Conservation (phyloP, 2,888 invertebrate species). For the Dasypolia templi region DNA sequence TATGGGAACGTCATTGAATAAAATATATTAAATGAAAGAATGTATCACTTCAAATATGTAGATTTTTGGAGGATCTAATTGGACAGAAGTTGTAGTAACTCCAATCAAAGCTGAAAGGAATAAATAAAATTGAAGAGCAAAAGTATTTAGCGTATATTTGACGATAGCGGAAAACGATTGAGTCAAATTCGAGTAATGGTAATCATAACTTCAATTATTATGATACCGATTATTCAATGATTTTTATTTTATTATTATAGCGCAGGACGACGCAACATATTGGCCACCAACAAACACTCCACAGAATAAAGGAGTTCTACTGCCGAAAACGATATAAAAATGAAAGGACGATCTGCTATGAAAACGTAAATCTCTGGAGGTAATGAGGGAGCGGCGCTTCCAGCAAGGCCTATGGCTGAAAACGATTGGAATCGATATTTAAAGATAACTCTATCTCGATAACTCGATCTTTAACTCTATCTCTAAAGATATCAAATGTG, state of each 20-base stretch:
- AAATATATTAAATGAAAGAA: slow-evolving; percentile 30
- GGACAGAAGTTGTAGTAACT: slow-evolving; percentile 3
- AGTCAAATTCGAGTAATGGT: not conserved
- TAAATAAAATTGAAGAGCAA: not conserved
- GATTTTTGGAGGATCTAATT: slow-evolving; percentile 11
- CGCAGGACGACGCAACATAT: not conserved
- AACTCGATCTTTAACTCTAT: not conserved
- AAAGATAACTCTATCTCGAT: not conserved
- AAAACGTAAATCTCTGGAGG: slow-evolving; percentile 21
- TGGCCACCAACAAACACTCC: slow-evolving; percentile 7
- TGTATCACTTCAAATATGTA: slow-evolving; percentile 20
- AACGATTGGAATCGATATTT: not conserved
- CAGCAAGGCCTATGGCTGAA: slow-evolving; percentile 17
- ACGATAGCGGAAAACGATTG: not conserved
- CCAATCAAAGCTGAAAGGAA: slow-evolving; percentile 29
- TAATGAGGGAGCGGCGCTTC: not conserved
- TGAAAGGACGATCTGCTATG: slow-evolving; percentile 9
- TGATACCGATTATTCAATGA: not conserved
- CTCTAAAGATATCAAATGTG: too few relatives aligned
- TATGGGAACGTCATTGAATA: slow-evolving; percentile 25
- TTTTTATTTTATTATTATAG: not conserved
- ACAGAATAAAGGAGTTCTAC: slow-evolving; percentile 13
- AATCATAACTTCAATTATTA: not conserved
- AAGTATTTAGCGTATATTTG: not conserved
- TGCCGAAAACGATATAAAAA: slow-evolving; percentile 15